Evolutionary conservation across 2,888 invertebrate species (phyloP), one percentile per base, ranked within the genome.

Genomic region (Eulithis testata): DNA sequence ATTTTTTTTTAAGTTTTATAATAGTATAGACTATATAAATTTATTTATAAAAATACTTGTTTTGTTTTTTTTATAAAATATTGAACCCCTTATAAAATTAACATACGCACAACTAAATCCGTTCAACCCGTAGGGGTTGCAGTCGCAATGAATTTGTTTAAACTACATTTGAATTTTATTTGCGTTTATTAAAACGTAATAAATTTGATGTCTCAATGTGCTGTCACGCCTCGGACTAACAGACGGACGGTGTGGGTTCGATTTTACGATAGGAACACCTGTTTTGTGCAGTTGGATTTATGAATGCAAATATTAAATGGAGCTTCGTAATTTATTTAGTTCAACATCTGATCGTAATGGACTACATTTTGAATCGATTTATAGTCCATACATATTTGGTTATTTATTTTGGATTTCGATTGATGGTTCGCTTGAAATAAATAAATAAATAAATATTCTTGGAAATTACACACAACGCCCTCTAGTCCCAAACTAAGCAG

Each of bases 161-260:
- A 69, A 66, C 53, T 69, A 60, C 66, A 88, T 89, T 83, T 83
- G 83, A 87, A 88, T 88, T 82, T 79, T 83, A 87, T 87, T 87
- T 87, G 88, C 84, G 87, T 87, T 74, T 82, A 87, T 89, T 89
- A 89, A 87, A 87, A 70, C 72, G 81, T 81, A 82, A 89, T 90
- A 85, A 85, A 87, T 84, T 79, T 84, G 83, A 88, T 79, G 83
- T 82, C 83, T 87, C 81, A 77, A 86, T 82, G 68, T 72, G 61
- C 49, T 47, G 69, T 65, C 69, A 69, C 69, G 69, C 71, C 68
- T 53, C 63, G 52, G 21, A 47, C 61, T 51, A 51, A 59, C 68
- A 45, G 54, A 63, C 60, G 67, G 65, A 57, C 50, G 66, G 60
- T 40, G 70, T 58, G 75, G 74, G 66, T 72, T 69, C 65, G 52